Conservation (phyloP, 2,113 vertebrate genomes). For the Spermophilus dauricus region DNA sequence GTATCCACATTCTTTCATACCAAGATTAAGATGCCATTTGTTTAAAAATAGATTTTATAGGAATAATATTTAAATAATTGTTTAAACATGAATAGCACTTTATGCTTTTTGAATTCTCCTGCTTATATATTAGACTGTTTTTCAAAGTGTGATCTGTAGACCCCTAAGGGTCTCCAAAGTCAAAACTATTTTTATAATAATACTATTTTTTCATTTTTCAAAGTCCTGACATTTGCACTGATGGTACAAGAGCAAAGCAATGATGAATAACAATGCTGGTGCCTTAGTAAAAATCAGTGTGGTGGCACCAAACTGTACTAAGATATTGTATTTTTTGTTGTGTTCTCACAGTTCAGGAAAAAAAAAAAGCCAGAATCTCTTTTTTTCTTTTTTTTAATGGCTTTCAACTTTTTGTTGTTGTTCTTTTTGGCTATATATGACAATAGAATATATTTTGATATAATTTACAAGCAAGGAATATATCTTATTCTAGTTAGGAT, state of each 20-base stretch:
- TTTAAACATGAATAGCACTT: slow-evolving; percentile 4
- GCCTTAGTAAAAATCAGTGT: neutral
- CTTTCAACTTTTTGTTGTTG: no score
- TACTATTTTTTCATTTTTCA: neutral
- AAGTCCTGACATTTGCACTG: neutral
- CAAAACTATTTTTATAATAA: neutral
- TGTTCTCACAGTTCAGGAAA: neutral
- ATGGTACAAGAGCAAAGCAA: neutral
- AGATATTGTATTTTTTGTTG: neutral
- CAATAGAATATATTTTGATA: no score
- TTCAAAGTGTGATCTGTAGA: neutral
- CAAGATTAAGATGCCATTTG: slow-evolving; percentile 1
- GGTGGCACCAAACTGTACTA: neutral
- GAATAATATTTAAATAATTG: slow-evolving; percentile 15
- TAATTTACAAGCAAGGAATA: no score
- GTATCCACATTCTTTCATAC: neutral
- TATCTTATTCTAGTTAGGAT: no score
- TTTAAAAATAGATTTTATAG: neutral
- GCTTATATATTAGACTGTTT: neutral
- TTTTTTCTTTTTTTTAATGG: no score
- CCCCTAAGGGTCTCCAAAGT: neutral
- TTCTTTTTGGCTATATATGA: no score
- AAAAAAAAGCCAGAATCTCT: neutral
- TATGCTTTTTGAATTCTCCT: neutral
- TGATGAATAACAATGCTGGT: neutral